These are phyloP conservation scores for Drosophila neotestacea DNA, from an alignment of 2,888 invertebrate species.

Conservation along the genomic window DNA sequence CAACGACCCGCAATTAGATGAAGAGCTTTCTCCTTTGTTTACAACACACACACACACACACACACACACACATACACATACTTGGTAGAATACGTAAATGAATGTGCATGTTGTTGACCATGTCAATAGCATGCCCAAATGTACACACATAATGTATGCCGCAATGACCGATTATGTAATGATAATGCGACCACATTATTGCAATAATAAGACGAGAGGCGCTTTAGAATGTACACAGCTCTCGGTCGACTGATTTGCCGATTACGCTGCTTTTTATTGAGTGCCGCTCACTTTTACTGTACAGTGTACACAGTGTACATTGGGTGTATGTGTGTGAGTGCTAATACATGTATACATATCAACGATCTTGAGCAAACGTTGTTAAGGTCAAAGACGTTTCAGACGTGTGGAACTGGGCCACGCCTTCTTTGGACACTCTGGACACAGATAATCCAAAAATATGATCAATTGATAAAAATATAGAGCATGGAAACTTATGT, in stretches of 20 bases:
- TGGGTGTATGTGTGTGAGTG: neutral
- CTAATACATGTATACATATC: slow-evolving; percentile 11
- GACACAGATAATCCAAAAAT: slow-evolving; percentile 53
- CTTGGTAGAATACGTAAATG: neutral
- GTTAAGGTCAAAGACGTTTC: slow-evolving; percentile 69
- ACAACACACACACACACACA: slow-evolving; percentile 20
- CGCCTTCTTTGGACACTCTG: slow-evolving; percentile 29
- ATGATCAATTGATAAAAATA: slow-evolving; percentile 32
- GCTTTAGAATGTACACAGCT: slow-evolving; percentile 52
- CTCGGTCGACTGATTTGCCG: slow-evolving; percentile 53
- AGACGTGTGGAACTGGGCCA: slow-evolving; percentile 23
- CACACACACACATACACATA: slow-evolving; percentile 3
- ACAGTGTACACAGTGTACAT: slow-evolving; percentile 7
- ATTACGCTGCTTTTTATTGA: slow-evolving; percentile 43
- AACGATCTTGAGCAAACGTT: slow-evolving; percentile 64
- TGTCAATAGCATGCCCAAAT: slow-evolving; percentile 37
- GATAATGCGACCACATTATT: slow-evolving; percentile 56
- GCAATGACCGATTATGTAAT: slow-evolving; percentile 72
- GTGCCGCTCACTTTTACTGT: slow-evolving; percentile 48
- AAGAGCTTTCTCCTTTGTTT: slow-evolving; percentile 40
- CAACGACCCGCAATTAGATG: slow-evolving; percentile 31
- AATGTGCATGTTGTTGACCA: slow-evolving; percentile 28
- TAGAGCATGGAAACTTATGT: slow-evolving; percentile 1
- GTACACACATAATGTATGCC: slow-evolving; percentile 21
- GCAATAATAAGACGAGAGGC: slow-evolving; percentile 49